Evolutionary conservation across 2,113 vertebrate genomes (phyloP).

Genomic region (Forbesichthys papilliferus): DNA sequence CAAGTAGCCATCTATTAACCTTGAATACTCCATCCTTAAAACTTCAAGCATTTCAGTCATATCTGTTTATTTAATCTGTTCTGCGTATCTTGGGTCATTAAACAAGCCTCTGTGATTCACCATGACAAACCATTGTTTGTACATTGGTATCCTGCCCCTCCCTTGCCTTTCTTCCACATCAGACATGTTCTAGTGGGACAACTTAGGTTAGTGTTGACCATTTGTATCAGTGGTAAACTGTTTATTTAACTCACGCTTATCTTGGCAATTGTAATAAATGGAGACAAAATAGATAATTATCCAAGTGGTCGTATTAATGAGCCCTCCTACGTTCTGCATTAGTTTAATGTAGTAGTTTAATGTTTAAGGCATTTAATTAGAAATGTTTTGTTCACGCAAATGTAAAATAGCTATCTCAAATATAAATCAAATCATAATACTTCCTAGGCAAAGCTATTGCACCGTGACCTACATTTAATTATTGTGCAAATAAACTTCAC

Average conservation of each 20-base stretch:
- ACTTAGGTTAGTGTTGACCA: constrained; percentile 35
- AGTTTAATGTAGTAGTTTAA: background rate
- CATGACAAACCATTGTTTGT: constrained; percentile 63
- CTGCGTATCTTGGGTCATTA: constrained; percentile 59
- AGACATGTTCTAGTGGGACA: constrained; percentile 44
- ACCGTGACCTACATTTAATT: too few relatives aligned
- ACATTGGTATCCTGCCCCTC: constrained; percentile 57
- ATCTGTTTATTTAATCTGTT: constrained; percentile 65
- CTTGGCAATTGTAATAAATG: constrained; percentile 19
- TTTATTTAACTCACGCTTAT: constrained; percentile 33
- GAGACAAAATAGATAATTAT: constrained; percentile 11
- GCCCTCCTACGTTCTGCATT: background rate
- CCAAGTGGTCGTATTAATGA: background rate
- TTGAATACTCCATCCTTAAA: constrained; percentile 44
- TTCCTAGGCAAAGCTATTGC: too few relatives aligned
- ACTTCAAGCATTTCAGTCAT: constrained; percentile 52
- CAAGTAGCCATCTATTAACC: constrained; percentile 45
- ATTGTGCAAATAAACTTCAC: too few relatives aligned
- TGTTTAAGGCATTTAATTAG: background rate
- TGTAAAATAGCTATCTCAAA: background rate
- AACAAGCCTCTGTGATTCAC: constrained; percentile 64
- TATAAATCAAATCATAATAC: too few relatives aligned
- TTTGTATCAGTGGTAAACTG: constrained; percentile 44
- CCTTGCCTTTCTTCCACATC: constrained; percentile 56
- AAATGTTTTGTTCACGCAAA: background rate